These are phyloP conservation scores for Platyura marginata DNA, from an alignment of 1,140 invertebrate genomes.

Conservation along the genomic window DNA sequence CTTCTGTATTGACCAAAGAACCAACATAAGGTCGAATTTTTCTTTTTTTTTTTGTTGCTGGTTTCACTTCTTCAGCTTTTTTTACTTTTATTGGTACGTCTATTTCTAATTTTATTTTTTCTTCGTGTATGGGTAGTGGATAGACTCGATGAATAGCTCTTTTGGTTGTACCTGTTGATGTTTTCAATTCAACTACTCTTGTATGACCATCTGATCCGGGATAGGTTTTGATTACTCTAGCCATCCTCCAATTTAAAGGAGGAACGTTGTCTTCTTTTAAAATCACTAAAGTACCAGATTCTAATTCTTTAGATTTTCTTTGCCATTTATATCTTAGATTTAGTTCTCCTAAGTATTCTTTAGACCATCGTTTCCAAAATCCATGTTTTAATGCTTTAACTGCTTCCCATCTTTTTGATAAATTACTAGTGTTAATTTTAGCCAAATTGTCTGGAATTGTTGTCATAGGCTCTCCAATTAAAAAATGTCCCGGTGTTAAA, in stretches of 20 bases:
- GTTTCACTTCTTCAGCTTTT: not conserved
- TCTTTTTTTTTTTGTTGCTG: not conserved
- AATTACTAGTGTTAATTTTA: not conserved
- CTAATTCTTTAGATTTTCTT: slow-evolving; percentile 5
- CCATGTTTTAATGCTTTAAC: slow-evolving; percentile 1
- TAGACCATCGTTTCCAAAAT: slow-evolving; percentile 10
- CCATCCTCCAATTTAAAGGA: slow-evolving; percentile 11
- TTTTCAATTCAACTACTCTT: slow-evolving; percentile 6
- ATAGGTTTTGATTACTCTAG: slow-evolving; percentile 7
- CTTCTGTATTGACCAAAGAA: not conserved
- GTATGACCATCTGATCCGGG: slow-evolving; percentile 7
- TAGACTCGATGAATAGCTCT: slow-evolving; percentile 2
- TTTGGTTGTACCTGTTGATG: not conserved
- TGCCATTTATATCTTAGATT: slow-evolving; percentile 9
- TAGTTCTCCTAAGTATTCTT: slow-evolving; percentile 9
- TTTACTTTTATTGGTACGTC: not conserved
- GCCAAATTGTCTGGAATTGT: slow-evolving; percentile 6
- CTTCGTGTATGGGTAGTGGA: not conserved
- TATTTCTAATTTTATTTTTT: not conserved
- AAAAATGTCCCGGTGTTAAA: slow-evolving; percentile 19
- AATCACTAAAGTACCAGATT: slow-evolving; percentile 11
- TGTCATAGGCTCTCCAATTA: slow-evolving; percentile 13
- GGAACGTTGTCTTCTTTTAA: slow-evolving; percentile 9
- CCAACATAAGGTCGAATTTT: too few species aligned
- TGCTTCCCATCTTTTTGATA: not conserved